A percentile compares a stretch with the other conserved stretches of the same genome.
Conservation (phyloP, 2,888 invertebrate genomes). For the Calameuta filiformis region DNA sequence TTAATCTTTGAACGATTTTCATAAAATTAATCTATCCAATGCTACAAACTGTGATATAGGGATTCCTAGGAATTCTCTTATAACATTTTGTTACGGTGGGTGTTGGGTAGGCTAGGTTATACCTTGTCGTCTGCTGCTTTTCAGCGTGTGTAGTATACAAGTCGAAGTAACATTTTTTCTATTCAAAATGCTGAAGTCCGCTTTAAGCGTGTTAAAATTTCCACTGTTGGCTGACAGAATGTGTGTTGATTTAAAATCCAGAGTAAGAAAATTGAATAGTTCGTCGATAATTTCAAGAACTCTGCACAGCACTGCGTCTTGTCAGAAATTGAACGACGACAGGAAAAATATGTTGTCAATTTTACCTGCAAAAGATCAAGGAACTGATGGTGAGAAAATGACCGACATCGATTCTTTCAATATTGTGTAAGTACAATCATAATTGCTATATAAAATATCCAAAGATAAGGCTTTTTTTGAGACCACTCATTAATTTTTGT, state of each 20-base stretch:
- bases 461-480: no score
- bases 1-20: no score
- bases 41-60: no score
- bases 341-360: conserved; percentile 54
- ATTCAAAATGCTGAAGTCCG: conserved; percentile 7
- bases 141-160: no score
- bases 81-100: no score
- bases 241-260: background rate
- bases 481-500: no score
- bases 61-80: no score
- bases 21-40: no score
- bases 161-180: background rate
- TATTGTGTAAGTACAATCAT: conserved; percentile 68
- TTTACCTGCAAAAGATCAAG: conserved; percentile 74
- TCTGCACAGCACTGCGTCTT: conserved; percentile 31
- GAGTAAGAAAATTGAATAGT: background rate
- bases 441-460: conserved; percentile 61
- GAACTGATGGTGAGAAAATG: conserved; percentile 80
- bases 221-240: background rate
- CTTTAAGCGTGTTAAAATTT: background rate
- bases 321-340: conserved; percentile 52
- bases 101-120: no score
- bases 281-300: conserved; percentile 10
- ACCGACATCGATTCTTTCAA: conserved; percentile 76
- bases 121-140: no score